Conservation (phyloP, 2,797 vertebrate species). For the Sorex maritimensis region DNA sequence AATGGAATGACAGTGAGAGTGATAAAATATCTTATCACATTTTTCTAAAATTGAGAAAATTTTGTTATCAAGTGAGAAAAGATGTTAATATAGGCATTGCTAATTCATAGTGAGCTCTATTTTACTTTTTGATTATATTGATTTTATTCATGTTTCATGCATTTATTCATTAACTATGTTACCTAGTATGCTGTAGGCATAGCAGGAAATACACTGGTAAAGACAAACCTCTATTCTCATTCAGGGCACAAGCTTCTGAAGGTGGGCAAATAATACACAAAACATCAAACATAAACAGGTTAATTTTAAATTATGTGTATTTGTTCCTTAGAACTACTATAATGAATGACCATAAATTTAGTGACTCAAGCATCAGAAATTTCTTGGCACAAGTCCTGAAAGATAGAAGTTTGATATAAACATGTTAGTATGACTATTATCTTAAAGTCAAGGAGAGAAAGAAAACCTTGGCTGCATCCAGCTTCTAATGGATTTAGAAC, state of each 20-base stretch:
- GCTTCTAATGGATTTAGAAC: background rate
- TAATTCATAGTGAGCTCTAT: background rate
- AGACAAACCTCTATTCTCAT: background rate
- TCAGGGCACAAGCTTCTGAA: background rate
- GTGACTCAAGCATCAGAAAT: background rate
- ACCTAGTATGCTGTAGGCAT: too few species aligned
- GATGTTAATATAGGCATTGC: background rate
- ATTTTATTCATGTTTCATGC: background rate
- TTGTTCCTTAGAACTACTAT: background rate
- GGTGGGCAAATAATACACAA: background rate
- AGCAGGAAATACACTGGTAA: background rate
- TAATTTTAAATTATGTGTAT: background rate
- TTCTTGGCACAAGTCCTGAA: background rate
- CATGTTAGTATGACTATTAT: background rate
- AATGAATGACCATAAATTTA: background rate
- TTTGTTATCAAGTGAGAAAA: slow-evolving; percentile 16
- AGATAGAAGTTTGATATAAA: background rate
- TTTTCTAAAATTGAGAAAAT: slow-evolving; percentile 12
- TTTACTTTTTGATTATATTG: background rate
- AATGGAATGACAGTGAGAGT: background rate
- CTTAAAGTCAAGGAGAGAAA: background rate
- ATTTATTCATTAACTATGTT: background rate
- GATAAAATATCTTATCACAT: slow-evolving; percentile 20
- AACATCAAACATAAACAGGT: slow-evolving; percentile 13
- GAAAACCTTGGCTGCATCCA: background rate